A percentile compares a stretch with the other conserved stretches of the same genome.
phyloP scores from a whole-genome alignment of 2,797 vertebrate species.

The Anguilla megastoma region DNA sequence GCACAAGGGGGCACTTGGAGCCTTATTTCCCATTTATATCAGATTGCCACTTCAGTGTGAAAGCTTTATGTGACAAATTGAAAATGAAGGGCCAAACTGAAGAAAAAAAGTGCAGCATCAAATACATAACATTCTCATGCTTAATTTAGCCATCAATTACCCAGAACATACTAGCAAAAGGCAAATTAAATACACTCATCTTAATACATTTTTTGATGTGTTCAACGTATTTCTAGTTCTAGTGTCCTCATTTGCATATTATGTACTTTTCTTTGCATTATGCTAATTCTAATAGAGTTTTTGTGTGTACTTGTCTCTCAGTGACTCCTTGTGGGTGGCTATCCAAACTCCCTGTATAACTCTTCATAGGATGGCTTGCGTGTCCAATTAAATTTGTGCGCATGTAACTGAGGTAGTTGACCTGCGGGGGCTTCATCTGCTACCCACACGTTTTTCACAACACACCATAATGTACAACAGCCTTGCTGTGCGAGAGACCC shows the following conservation, averaged over 20 bases:
- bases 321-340: not conserved
- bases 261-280: not conserved
- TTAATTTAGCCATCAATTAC: not conserved
- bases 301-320: not conserved
- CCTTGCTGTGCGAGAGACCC: not conserved
- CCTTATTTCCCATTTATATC: not conserved
- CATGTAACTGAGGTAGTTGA: not conserved
- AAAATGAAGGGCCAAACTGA: not conserved
- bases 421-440: not conserved
- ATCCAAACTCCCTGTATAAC: not conserved
- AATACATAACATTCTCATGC: not conserved
- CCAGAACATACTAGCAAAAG: not conserved
- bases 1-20: slow-evolving; percentile 16
- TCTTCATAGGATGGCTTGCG: not conserved
- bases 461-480: not conserved
- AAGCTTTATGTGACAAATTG: not conserved
- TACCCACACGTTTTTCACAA: not conserved
- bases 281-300: slow-evolving; percentile 1
- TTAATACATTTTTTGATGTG: not conserved
- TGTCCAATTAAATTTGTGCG: not conserved
- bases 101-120: not conserved
- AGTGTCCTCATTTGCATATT: not conserved
- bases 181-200: not conserved
- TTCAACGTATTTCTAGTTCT: not conserved
- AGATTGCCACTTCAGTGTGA: not conserved